Base-by-base conservation (phyloP, 1,140 invertebrate genomes). In the Vanessa tameamea region DNA sequence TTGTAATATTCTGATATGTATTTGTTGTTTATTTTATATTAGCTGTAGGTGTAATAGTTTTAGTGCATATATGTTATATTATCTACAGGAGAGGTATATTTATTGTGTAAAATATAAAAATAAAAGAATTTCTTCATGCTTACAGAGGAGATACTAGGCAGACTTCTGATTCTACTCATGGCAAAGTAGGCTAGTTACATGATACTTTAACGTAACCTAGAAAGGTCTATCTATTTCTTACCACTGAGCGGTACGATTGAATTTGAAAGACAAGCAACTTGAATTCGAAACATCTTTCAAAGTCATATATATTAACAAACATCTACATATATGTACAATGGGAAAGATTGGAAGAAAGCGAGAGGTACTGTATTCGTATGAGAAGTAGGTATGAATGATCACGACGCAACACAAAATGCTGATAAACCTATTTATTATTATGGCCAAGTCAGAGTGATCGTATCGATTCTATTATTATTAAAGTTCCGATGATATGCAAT, bases 401-500 rank as follows among this genome's bases (percentile, higher is more conserved):
- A 61, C 31, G 31, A 20, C 26, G 23, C 15, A 61, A 61, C 57
- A 61, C 57, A 61, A 61, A 61, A 61, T 61, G 31, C 26, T 31
- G 26, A 61, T 64, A 57, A 26, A 61, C 57, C 57, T 37, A 61
- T 31, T 31, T 3, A 31, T 37, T 26, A 31, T 15, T 61, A 37
- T 61, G 43, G 57, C 53, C 20, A 37, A 43, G 57, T 31, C 57
- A 61, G 26, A 37, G 12, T 13, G 7, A 61, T n/a, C 57, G 31
- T 8, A 14, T 61, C 57, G 31, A 61, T 37, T 7, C 53, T 57
- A 57, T 57, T 26, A n/a, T 50, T 50, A 53, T 50, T 6, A 66
- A 48, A 11, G n/a, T 15, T 15, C n/a, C 61, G 20, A 71, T 71
- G 61, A 16, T 64, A 64, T 50, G 61, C 31, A 43, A 47, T 74